Conservation (phyloP, 2,888 invertebrate species). For the Melipona bicolor region DNA sequence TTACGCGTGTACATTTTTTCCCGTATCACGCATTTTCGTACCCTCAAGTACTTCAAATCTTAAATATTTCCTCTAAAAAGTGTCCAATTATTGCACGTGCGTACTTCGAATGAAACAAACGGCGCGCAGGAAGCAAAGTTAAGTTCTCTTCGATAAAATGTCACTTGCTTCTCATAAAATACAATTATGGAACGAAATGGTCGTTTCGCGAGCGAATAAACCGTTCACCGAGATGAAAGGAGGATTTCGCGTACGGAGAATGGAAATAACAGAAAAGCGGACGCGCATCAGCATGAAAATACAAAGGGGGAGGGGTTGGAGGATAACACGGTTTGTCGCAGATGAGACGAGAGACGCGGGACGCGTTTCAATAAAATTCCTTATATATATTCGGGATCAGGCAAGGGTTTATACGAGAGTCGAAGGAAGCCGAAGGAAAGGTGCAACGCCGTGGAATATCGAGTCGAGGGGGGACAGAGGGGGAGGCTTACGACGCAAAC, state of each 20-base stretch:
- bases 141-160: background rate
- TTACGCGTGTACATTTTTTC: too few species aligned
- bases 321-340: constrained; percentile 22
- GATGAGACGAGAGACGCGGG: constrained; percentile 52
- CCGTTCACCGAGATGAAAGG: background rate
- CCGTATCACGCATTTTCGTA: too few species aligned
- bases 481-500: constrained; percentile 49
- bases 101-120: background rate
- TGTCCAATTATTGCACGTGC: too few species aligned
- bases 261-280: constrained; percentile 11
- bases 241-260: constrained; percentile 17
- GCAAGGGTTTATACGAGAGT: constrained; percentile 63
- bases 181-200: background rate
- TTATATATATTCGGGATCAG: constrained; percentile 59
- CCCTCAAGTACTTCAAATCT: too few species aligned
- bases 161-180: too few species aligned
- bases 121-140: background rate
- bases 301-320: constrained; percentile 5
- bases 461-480: constrained; percentile 4
- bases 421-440: too few species aligned
- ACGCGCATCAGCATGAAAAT: constrained; percentile 20
- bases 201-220: background rate
- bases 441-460: constrained; percentile 7
- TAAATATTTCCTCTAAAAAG: too few species aligned
- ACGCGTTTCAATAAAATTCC: constrained; percentile 68